These are phyloP conservation scores for Ovis canadensis DNA, from an alignment of 2,113 vertebrate genomes.

Conservation along the genomic window DNA sequence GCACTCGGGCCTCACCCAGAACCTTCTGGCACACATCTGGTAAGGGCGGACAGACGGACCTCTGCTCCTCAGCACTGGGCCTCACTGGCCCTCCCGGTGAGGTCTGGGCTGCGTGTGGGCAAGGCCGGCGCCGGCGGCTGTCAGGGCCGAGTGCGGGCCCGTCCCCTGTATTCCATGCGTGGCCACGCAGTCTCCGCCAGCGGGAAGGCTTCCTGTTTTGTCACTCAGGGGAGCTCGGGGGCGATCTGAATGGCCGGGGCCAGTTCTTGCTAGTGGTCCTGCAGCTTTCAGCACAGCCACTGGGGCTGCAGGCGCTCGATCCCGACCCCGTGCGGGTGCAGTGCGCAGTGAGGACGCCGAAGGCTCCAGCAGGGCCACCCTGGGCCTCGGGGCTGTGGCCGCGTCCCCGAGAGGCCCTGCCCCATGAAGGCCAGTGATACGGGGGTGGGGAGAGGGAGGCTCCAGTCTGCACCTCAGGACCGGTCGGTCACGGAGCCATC, in stretches of 20 bases:
- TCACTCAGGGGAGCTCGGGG: neutral
- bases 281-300: neutral
- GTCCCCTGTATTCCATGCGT: fast-evolving
- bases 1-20: conserved; percentile 95
- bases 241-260: fast-evolving
- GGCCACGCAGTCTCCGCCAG: neutral
- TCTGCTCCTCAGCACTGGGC: neutral
- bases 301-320: neutral
- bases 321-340: fast-evolving
- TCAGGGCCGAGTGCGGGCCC: neutral
- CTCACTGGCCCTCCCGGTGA: neutral
- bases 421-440: neutral
- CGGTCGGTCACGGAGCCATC: too few species aligned
- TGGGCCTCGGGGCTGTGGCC: neutral
- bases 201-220: neutral
- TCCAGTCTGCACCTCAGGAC: neutral
- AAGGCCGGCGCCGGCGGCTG: neutral
- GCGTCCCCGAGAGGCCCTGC: neutral
- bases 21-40: conserved; percentile 95
- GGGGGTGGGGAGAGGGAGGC: neutral
- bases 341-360: fast-evolving
- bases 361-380: neutral
- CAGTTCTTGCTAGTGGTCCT: neutral
- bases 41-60: conserved; percentile 66
- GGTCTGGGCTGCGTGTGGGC: neutral